phyloP scores from a whole-genome alignment of 2,797 vertebrate species.

The Molossus alvarezi region DNA sequence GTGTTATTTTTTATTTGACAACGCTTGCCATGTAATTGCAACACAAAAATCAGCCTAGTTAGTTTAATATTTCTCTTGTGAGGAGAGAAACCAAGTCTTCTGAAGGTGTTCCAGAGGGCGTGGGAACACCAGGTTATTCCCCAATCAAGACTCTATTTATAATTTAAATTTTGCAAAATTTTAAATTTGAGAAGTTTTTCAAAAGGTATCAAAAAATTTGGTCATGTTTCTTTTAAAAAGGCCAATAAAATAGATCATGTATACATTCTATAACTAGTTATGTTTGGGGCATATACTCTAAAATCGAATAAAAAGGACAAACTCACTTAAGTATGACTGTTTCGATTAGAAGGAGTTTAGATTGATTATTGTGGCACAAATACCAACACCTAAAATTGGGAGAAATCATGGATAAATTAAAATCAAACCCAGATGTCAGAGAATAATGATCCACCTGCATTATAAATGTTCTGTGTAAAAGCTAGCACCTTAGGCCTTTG shows the following conservation, averaged over 20 bases:
- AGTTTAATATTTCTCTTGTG: neutral
- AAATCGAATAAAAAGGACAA: constrained; percentile 16
- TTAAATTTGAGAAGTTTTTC: neutral
- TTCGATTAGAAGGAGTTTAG: constrained; percentile 39
- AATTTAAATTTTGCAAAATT: neutral
- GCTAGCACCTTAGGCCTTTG: neutral
- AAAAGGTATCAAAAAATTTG: neutral
- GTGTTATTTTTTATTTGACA: neutral
- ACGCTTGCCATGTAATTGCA: neutral
- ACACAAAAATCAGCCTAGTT: neutral
- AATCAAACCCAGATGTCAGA: neutral
- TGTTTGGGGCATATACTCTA: neutral
- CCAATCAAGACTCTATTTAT: too few species aligned
- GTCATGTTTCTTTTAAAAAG: neutral
- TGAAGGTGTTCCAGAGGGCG: too few species aligned
- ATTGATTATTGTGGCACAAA: neutral
- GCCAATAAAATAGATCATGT: neutral
- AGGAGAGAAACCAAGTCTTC: neutral
- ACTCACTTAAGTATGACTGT: neutral
- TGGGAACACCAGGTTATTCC: too few species aligned
- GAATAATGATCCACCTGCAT: neutral
- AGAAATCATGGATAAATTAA: constrained; percentile 32
- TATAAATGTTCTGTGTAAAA: neutral
- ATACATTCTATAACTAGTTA: constrained; percentile 10
- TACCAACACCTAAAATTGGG: neutral